These are phyloP conservation scores for Epinephelus lanceolatus DNA, from an alignment of 2,113 vertebrate genomes.

Conservation along the genomic window DNA sequence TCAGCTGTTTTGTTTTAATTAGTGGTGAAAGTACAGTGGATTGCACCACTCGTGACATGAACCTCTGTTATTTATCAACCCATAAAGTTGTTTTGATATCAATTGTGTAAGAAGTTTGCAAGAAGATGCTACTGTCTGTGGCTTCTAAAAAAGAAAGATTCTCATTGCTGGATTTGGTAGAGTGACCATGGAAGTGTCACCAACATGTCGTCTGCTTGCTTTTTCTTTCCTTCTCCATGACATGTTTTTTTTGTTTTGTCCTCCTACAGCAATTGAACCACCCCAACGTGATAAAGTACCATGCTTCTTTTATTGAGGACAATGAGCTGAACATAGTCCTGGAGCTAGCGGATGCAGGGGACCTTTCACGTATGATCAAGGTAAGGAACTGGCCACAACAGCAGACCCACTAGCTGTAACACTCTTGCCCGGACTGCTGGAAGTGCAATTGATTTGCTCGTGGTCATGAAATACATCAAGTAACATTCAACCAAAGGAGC, in stretches of 20 bases:
- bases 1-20: slow-evolving; percentile 67
- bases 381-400: slow-evolving; percentile 77
- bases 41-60: slow-evolving; percentile 28
- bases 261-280: slow-evolving; percentile 95
- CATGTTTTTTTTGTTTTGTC: slow-evolving; percentile 46
- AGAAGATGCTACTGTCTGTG: neutral
- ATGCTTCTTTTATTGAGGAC: slow-evolving; percentile 99
- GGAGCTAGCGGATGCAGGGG: slow-evolving; percentile 97
- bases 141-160: neutral
- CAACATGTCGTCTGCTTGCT: slow-evolving; percentile 35
- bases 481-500: neutral
- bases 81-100: slow-evolving; percentile 22
- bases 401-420: neutral
- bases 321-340: slow-evolving; percentile 98
- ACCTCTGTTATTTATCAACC: slow-evolving; percentile 23
- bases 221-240: slow-evolving; percentile 34
- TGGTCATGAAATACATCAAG: slow-evolving; percentile 1
- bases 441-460: neutral
- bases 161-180: slow-evolving; percentile 4
- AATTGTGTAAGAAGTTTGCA: slow-evolving; percentile 13
- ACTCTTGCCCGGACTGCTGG: neutral
- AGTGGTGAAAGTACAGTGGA: slow-evolving; percentile 40
- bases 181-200: slow-evolving; percentile 54
- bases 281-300: slow-evolving; percentile 99
- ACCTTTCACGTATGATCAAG: slow-evolving; percentile 99